Evolutionary conservation across 2,888 invertebrate species (phyloP).

Genomic region (Mycalesis mineus): DNA sequence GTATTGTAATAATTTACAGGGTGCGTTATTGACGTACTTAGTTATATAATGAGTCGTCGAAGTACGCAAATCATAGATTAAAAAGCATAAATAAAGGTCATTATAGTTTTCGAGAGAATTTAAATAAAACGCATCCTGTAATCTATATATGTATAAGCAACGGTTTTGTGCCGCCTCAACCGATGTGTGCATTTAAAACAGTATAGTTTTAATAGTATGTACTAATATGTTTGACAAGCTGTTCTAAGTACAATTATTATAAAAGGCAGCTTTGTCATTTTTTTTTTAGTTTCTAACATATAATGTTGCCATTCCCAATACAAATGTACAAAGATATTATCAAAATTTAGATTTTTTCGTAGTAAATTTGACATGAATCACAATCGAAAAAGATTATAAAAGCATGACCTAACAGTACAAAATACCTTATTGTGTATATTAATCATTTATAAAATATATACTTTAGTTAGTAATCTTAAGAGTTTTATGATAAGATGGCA

Average conservation of each 20-base stretch:
- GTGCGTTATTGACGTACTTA: slow-evolving; percentile 26
- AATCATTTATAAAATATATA: slow-evolving; percentile 65
- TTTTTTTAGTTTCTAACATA: slow-evolving; percentile 38
- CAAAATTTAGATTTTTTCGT: slow-evolving; percentile 14
- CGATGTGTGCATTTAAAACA: slow-evolving; percentile 11
- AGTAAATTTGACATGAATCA: slow-evolving; percentile 18
- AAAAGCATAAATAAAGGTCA: neutral
- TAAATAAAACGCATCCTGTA: slow-evolving; percentile 25
- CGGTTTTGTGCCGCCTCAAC: too few relatives aligned
- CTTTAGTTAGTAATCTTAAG: slow-evolving; percentile 69
- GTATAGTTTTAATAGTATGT: neutral
- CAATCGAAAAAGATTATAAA: slow-evolving; percentile 27
- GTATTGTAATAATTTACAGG: slow-evolving; percentile 30
- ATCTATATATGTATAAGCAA: too few relatives aligned
- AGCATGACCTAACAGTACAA: slow-evolving; percentile 72
- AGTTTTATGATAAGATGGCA: slow-evolving; percentile 41
- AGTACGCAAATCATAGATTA: neutral
- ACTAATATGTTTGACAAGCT: slow-evolving; percentile 20
- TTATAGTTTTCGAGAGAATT: neutral
- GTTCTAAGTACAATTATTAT: slow-evolving; percentile 32
- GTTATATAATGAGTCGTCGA: slow-evolving; percentile 13
- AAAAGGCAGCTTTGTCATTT: slow-evolving; percentile 43
- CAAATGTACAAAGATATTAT: slow-evolving; percentile 34
- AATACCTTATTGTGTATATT: slow-evolving; percentile 69
- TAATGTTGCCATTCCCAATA: slow-evolving; percentile 43